Percentiles rank a stretch among this genome's conserved stretches.
Conservation (phyloP, 2,113 vertebrate genomes). For the Callopanchax toddi region DNA sequence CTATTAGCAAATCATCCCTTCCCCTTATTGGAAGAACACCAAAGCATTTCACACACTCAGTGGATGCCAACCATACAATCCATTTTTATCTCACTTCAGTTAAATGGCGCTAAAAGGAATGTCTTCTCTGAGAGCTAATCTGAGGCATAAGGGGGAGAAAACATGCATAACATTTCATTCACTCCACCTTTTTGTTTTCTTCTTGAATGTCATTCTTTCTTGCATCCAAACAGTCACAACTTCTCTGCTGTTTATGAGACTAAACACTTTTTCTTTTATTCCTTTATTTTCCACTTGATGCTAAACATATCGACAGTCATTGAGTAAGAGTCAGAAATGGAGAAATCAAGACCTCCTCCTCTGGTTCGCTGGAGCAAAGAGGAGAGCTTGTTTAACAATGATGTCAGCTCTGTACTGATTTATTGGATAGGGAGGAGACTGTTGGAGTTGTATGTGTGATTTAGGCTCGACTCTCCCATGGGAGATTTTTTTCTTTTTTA, state of each 20-base stretch:
- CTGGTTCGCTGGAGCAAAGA: slow-evolving; percentile 5
- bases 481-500: slow-evolving; percentile 42
- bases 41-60: slow-evolving; percentile 55
- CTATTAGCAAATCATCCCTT: slow-evolving; percentile 10
- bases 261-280: no score
- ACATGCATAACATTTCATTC: background rate
- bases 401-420: slow-evolving; percentile 66
- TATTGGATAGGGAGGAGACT: slow-evolving; percentile 69
- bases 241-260: slow-evolving; percentile 58
- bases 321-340: background rate
- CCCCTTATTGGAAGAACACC: slow-evolving; percentile 41
- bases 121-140: slow-evolving; percentile 10
- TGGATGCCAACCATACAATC: slow-evolving; percentile 48
- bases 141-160: slow-evolving; percentile 3
- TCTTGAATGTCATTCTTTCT: slow-evolving; percentile 4
- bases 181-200: background rate
- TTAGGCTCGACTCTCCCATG: slow-evolving; percentile 51
- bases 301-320: slow-evolving; percentile 4
- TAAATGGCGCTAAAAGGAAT: slow-evolving; percentile 16
- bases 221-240: slow-evolving; percentile 24
- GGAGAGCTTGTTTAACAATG: slow-evolving; percentile 73
- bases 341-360: background rate
- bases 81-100: slow-evolving; percentile 53
- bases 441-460: slow-evolving; percentile 50
- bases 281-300: slow-evolving; percentile 46